Evolutionary conservation across 2,113 vertebrate species (phyloP).

Genomic region (Pogona vitticeps): DNA sequence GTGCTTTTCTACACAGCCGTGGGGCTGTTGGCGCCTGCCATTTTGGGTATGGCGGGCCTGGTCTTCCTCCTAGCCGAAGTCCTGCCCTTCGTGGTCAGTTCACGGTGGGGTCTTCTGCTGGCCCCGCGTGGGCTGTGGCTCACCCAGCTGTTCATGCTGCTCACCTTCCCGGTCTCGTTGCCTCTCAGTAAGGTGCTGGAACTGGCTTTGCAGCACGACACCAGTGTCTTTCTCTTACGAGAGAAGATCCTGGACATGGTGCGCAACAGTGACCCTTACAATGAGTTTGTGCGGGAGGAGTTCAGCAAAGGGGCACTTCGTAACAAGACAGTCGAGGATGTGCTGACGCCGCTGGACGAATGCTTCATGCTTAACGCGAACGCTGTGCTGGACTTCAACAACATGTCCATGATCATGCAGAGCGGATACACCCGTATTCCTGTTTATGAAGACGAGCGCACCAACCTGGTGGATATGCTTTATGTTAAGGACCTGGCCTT

Average conservation of each 20-base stretch:
- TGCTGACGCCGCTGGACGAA: slow-evolving; percentile 87
- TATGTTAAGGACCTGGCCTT: slow-evolving; percentile 89
- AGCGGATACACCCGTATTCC: slow-evolving; percentile 91
- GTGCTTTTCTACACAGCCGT: slow-evolving; percentile 81
- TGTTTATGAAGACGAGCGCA: slow-evolving; percentile 90
- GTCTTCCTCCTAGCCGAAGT: slow-evolving; percentile 85
- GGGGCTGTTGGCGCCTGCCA: slow-evolving; percentile 74
- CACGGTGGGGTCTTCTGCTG: slow-evolving; percentile 83
- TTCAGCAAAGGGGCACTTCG: slow-evolving; percentile 86
- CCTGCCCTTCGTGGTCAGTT: slow-evolving; percentile 84
- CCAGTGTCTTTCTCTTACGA: slow-evolving; percentile 78
- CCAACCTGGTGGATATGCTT: slow-evolving; percentile 91
- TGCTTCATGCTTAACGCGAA: slow-evolving; percentile 90
- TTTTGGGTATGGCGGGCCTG: slow-evolving; percentile 80
- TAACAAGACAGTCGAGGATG: slow-evolving; percentile 89
- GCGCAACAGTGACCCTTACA: slow-evolving; percentile 86
- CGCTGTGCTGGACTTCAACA: slow-evolving; percentile 85
- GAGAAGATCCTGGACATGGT: slow-evolving; percentile 89
- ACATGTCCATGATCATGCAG: slow-evolving; percentile 93
- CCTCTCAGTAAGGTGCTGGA: slow-evolving; percentile 87
- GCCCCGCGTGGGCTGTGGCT: slow-evolving; percentile 83
- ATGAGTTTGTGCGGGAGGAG: slow-evolving; percentile 88
- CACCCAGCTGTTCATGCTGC: slow-evolving; percentile 84
- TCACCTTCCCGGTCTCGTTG: slow-evolving; percentile 85
- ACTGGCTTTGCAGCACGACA: slow-evolving; percentile 76